phyloP scores from a whole-genome alignment of 1,140 invertebrate species.

The Danaus plexippus region DNA sequence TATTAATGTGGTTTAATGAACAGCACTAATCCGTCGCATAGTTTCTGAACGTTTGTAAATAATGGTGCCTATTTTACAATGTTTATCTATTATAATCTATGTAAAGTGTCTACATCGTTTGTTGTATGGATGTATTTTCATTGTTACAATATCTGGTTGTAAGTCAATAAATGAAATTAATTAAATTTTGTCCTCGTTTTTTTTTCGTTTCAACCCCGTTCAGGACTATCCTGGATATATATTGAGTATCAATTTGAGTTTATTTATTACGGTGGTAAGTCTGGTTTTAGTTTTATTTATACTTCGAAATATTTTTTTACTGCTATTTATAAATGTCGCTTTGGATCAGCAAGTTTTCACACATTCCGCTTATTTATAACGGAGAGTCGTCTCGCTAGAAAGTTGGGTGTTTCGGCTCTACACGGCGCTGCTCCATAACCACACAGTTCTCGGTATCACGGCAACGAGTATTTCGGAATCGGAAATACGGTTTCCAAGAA shows the following conservation, averaged over 20 bases:
- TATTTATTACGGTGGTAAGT: conserved; percentile 3
- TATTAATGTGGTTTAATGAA: not conserved
- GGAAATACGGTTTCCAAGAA: conserved; percentile 66
- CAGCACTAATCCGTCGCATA: conserved; percentile 39
- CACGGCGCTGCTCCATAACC: conserved; percentile 61
- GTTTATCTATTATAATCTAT: conserved; percentile 29
- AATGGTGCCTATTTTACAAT: conserved; percentile 30
- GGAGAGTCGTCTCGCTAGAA: conserved; percentile 50
- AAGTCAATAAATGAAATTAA: conserved; percentile 52
- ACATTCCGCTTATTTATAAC: conserved; percentile 56
- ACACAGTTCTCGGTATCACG: conserved; percentile 55
- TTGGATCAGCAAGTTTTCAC: conserved; percentile 54
- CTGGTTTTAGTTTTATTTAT: not conserved
- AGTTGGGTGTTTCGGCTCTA: conserved; percentile 60
- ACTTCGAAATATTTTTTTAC: conserved; percentile 11
- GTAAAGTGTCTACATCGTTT: conserved; percentile 31
- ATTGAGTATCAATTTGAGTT: conserved; percentile 7
- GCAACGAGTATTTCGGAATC: conserved; percentile 63
- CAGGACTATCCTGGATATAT: not conserved
- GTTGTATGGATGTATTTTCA: conserved; percentile 42
- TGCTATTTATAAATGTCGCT: conserved; percentile 23
- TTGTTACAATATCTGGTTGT: conserved; percentile 48
- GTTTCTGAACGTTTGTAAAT: conserved; percentile 36
- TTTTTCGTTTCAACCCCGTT: not conserved
- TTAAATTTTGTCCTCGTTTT: conserved; percentile 22